Evolutionary conservation across 2,113 vertebrate species (phyloP).

Genomic region (Oceanites oceanicus): DNA sequence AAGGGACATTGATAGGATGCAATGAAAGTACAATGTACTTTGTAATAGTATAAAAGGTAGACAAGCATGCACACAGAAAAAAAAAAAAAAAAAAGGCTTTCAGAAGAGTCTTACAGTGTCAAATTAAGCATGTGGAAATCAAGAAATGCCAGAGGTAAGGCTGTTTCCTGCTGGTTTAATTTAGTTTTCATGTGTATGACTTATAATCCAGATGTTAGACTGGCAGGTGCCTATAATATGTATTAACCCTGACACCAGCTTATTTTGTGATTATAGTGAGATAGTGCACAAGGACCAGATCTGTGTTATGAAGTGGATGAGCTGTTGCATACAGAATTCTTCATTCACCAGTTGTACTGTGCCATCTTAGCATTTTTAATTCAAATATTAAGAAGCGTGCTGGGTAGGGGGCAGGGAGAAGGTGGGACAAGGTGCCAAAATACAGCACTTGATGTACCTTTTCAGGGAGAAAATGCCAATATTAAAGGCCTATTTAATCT

Average conservation of each 20-base stretch:
- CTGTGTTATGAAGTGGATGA: not conserved
- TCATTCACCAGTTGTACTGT: not conserved
- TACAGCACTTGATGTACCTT: not conserved
- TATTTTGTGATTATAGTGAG: not conserved
- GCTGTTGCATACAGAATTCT: not conserved
- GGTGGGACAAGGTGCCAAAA: not conserved
- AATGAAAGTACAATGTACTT: not conserved
- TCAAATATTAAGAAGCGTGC: not conserved
- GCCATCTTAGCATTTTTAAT: not conserved
- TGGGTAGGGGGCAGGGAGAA: not conserved
- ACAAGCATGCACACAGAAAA: not conserved
- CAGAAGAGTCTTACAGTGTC: not conserved
- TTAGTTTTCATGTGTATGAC: not conserved
- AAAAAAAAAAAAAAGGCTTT: not conserved
- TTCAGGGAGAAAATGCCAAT: no score
- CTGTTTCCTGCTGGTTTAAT: not conserved
- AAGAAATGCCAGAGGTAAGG: not conserved
- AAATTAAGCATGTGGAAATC: not conserved
- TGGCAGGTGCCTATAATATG: not conserved
- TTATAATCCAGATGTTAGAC: not conserved
- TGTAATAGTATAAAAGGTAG: not conserved
- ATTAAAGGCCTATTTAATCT: no score
- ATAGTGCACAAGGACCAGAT: not conserved
- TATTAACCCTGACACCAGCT: not conserved
- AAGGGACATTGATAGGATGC: not conserved